phyloP scores from a whole-genome alignment of 1,140 invertebrate species.

The Subanguina moxae region DNA sequence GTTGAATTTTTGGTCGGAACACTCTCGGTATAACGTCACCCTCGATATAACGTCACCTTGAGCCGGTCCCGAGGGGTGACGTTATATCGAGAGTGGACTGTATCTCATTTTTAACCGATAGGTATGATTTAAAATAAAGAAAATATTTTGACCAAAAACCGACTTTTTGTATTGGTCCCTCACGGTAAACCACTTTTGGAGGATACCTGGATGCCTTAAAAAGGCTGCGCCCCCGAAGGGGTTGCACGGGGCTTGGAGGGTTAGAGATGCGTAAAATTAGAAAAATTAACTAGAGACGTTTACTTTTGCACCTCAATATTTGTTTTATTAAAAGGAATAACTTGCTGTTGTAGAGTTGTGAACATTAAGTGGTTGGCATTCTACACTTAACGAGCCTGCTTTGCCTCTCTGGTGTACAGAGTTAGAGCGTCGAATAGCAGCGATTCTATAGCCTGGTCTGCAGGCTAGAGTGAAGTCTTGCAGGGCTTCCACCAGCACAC shows the following conservation, averaged over 20 bases:
- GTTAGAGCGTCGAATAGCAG: conserved; percentile 44
- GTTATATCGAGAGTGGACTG: too few species aligned
- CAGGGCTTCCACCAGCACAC: conserved; percentile 5
- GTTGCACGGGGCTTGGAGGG: too few species aligned
- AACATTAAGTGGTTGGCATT: conserved; percentile 43
- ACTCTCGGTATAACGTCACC: too few species aligned
- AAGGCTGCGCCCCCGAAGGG: too few species aligned
- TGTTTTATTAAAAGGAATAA: neutral
- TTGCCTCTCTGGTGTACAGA: conserved; percentile 34
- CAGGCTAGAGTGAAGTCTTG: conserved; percentile 39
- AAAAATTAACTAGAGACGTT: neutral
- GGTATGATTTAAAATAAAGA: too few species aligned
- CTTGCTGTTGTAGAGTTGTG: neutral
- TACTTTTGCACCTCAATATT: neutral
- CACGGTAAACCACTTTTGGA: too few species aligned
- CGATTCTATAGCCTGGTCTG: conserved; percentile 43
- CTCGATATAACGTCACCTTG: too few species aligned
- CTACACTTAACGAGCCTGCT: conserved; percentile 49
- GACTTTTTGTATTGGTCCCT: neutral
- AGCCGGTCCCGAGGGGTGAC: too few species aligned
- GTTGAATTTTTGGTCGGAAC: too few species aligned
- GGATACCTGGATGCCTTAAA: too few species aligned
- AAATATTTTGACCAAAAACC: neutral
- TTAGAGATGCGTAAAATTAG: too few species aligned
- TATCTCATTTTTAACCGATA: too few species aligned